Conservation (phyloP, 2,888 invertebrate species). For the Micoletzkya japonica region DNA sequence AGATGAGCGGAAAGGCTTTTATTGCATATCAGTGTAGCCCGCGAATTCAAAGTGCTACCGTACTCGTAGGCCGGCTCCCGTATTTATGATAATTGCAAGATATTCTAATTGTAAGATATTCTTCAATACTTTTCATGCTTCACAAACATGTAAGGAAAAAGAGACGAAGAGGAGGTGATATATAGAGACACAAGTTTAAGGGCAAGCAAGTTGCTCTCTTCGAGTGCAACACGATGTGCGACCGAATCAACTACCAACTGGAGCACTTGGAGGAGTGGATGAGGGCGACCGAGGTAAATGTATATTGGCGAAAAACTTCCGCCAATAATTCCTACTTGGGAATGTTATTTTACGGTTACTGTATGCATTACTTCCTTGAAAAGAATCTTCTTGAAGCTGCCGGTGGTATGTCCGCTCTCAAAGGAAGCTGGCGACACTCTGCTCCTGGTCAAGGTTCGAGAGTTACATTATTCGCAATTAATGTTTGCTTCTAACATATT, state of each 20-base stretch:
- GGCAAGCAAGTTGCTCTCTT: not conserved
- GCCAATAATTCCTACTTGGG: not conserved
- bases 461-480: too few species aligned
- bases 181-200: not conserved
- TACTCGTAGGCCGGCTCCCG: too few species aligned
- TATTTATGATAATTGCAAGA: too few species aligned
- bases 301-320: not conserved
- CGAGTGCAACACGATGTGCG: not conserved
- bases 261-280: constrained; percentile 31
- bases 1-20: too few species aligned
- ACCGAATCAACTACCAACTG: constrained; percentile 31
- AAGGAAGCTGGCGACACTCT: constrained; percentile 9
- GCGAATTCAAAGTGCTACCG: too few species aligned
- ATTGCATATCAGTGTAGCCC: too few species aligned
- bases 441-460: not conserved
- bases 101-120: too few species aligned
- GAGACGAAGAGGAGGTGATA: too few species aligned
- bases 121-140: too few species aligned
- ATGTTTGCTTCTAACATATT: too few species aligned
- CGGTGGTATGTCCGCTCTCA: not conserved
- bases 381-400: not conserved
- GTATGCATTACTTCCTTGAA: not conserved
- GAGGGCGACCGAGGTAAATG: constrained; percentile 29
- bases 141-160: too few species aligned
- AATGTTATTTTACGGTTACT: not conserved